Evolutionary conservation across 2,888 invertebrate genomes (phyloP).

Genomic region (Myopa testacea): DNA sequence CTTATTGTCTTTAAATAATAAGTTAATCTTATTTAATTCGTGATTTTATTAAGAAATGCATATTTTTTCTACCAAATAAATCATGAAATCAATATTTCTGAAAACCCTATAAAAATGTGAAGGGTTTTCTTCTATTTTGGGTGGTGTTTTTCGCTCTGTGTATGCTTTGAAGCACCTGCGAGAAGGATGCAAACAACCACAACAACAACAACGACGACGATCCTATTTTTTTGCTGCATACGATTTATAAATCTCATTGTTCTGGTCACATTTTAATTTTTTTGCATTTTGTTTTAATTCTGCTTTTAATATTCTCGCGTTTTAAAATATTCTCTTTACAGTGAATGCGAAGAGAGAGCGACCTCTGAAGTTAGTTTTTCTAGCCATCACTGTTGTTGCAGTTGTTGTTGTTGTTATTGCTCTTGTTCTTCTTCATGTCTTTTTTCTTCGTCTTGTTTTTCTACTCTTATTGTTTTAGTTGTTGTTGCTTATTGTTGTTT

Average conservation of each 20-base stretch:
- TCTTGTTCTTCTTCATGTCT: neutral
- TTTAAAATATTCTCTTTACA: neutral
- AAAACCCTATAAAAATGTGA: too few species aligned
- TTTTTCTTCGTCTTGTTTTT: neutral
- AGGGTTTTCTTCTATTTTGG: too few species aligned
- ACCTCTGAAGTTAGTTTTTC: neutral
- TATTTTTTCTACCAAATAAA: too few species aligned
- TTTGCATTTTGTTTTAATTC: conserved; percentile 14
- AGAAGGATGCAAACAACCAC: neutral
- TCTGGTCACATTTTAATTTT: conserved; percentile 23
- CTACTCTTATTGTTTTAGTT: neutral
- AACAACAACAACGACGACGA: neutral
- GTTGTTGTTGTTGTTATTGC: neutral
- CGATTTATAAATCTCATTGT: neutral
- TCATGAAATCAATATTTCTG: too few species aligned
- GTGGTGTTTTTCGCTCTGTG: too few species aligned
- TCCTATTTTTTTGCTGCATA: neutral
- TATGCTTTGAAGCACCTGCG: too few species aligned
- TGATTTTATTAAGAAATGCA: too few species aligned
- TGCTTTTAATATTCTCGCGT: neutral
- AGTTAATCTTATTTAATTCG: too few species aligned
- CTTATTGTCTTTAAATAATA: too few species aligned
- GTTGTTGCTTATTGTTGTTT: neutral
- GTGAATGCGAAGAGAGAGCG: neutral
- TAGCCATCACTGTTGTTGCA: neutral